These are phyloP conservation scores for Scaeva pyrastri DNA, from an alignment of 2,888 invertebrate species.

Conservation along the genomic window DNA sequence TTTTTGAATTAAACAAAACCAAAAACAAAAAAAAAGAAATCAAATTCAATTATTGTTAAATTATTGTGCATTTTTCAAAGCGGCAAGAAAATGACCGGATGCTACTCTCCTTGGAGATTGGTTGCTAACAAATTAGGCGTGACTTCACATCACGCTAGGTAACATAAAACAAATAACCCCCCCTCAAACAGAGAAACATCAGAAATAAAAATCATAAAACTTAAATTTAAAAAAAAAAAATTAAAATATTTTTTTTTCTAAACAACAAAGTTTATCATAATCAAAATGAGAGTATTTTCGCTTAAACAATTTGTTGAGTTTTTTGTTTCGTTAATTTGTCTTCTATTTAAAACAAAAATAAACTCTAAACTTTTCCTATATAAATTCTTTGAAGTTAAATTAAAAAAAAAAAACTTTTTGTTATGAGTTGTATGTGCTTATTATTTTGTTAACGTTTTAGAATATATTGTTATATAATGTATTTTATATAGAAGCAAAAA, in stretches of 20 bases:
- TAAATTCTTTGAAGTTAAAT: constrained; percentile 58
- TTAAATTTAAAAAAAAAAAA: constrained; percentile 39
- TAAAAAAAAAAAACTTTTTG: constrained; percentile 50
- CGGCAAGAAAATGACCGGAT: constrained; percentile 89
- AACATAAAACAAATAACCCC: constrained; percentile 76
- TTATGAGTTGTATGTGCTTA: constrained; percentile 68
- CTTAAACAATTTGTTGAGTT: constrained; percentile 63
- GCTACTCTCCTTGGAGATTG: constrained; percentile 96
- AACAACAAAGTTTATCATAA: constrained; percentile 62
- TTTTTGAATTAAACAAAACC: constrained; percentile 66
- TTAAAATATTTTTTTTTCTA: constrained; percentile 36
- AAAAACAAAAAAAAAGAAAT: constrained; percentile 50
- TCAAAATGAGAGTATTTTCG: constrained; percentile 64
- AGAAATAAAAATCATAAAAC: constrained; percentile 60
- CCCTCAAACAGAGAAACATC: constrained; percentile 73
- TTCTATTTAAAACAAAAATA: constrained; percentile 43
- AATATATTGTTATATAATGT: constrained; percentile 55
- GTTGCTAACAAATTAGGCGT: constrained; percentile 97
- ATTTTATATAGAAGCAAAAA: constrained; percentile 61
- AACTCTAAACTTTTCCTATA: constrained; percentile 61
- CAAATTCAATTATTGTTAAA: constrained; percentile 73
- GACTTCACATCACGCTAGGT: constrained; percentile 85
- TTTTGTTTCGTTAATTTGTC: constrained; percentile 66
- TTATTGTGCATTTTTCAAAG: constrained; percentile 80
- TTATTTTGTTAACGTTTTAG: constrained; percentile 61